A percentile compares a stretch with the other conserved stretches of the same genome.
These are phyloP conservation scores for Hydrophis major DNA, from an alignment of 2,797 vertebrate genomes.

Conservation along the genomic window DNA sequence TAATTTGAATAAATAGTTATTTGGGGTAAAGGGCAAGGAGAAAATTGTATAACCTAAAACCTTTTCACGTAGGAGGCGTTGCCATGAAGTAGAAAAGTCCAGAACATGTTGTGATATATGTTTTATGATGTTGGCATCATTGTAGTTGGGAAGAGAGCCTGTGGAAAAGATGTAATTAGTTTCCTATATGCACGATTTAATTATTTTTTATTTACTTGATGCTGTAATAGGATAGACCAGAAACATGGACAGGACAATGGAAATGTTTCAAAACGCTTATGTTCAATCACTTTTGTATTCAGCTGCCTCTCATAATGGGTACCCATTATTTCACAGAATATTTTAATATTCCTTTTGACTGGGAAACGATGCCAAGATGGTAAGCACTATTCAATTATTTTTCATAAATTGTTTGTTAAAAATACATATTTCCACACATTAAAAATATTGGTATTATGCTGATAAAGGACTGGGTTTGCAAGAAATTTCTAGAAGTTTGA, in stretches of 20 bases:
- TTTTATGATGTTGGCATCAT: background rate
- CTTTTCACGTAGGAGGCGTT: background rate
- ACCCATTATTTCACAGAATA: slow-evolving; percentile 94
- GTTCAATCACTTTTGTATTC: slow-evolving; percentile 95
- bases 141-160: too few relatives aligned
- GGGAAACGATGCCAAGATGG: slow-evolving; percentile 96
- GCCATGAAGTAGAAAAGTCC: background rate
- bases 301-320: slow-evolving; percentile 92
- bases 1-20: background rate
- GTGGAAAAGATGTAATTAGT: background rate
- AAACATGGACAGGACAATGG: slow-evolving; percentile 94
- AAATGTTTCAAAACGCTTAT: slow-evolving; percentile 90
- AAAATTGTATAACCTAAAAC: background rate
- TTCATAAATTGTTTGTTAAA: background rate
- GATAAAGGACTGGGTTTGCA: background rate
- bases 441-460: background rate
- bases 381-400: slow-evolving; percentile 60
- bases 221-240: slow-evolving; percentile 85
- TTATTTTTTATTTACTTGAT: background rate
- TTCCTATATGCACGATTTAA: background rate
- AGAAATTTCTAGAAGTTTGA: background rate
- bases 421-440: background rate
- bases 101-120: background rate
- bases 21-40: background rate
- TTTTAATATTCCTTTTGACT: slow-evolving; percentile 91